phyloP scores from a whole-genome alignment of 2,113 vertebrate species.

The Sander lucioperca region DNA sequence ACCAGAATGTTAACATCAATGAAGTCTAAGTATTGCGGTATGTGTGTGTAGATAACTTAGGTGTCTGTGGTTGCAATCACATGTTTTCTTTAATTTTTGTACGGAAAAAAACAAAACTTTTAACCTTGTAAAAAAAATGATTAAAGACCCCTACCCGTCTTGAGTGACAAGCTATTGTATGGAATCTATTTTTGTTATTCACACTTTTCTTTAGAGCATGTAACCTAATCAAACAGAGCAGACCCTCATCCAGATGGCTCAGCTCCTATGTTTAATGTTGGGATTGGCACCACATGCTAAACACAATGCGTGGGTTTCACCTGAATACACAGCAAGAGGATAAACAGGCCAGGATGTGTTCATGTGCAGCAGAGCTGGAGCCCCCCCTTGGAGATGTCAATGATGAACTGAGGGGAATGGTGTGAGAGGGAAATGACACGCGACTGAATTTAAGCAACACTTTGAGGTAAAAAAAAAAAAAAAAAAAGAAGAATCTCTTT shows the following conservation, averaged over 20 bases:
- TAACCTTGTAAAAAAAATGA: neutral
- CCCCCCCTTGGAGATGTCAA: conserved; percentile 14
- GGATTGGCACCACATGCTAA: conserved; percentile 52
- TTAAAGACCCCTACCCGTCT: neutral
- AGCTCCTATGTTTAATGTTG: conserved; percentile 42
- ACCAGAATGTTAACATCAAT: conserved; percentile 80
- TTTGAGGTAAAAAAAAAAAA: neutral
- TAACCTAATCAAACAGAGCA: conserved; percentile 40
- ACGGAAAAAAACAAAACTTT: neutral
- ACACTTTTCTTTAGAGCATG: conserved; percentile 16
- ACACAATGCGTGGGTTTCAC: conserved; percentile 63
- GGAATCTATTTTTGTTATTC: conserved; percentile 13
- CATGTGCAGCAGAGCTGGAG: conserved; percentile 34
- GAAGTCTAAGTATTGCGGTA: conserved; percentile 44
- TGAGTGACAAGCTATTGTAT: neutral
- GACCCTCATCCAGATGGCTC: conserved; percentile 65
- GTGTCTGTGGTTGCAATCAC: neutral
- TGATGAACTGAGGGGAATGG: conserved; percentile 28
- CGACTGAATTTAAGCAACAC: conserved; percentile 5
- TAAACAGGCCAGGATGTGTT: conserved; percentile 31
- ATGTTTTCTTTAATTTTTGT: neutral
- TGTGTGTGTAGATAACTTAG: neutral
- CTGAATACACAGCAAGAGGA: conserved; percentile 43
- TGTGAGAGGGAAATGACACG: conserved; percentile 42
- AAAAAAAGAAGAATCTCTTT: neutral